A percentile compares a stretch with the other conserved stretches of the same genome.
These are phyloP conservation scores for Phycodurus eques DNA, from an alignment of 2,113 vertebrate genomes.

Conservation along the genomic window DNA sequence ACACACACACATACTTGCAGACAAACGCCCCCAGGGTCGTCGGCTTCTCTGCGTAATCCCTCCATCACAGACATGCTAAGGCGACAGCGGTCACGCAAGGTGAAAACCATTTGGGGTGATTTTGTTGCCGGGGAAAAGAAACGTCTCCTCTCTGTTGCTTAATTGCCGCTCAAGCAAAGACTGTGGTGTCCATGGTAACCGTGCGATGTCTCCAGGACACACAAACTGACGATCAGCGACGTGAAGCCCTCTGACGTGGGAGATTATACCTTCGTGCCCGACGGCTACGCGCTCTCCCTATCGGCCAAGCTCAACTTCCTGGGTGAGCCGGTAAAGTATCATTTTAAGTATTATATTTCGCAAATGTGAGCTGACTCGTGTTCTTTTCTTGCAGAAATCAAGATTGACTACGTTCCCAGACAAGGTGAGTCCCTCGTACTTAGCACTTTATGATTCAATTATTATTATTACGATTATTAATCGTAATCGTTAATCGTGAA, in stretches of 20 bases:
- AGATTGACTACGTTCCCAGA: constrained; percentile 86
- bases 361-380: background rate
- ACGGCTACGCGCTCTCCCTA: constrained; percentile 82
- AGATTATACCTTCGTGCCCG: constrained; percentile 86
- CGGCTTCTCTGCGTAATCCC: constrained; percentile 47
- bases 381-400: constrained; percentile 78
- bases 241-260: constrained; percentile 82
- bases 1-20: background rate
- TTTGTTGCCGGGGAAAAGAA: constrained; percentile 55
- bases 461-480: too few relatives aligned
- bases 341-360: background rate
- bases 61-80: constrained; percentile 38
- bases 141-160: constrained; percentile 39
- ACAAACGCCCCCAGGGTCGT: constrained; percentile 17
- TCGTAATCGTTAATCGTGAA: too few relatives aligned
- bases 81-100: constrained; percentile 52
- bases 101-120: constrained; percentile 46
- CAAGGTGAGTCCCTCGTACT: constrained; percentile 71
- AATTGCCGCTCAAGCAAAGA: constrained; percentile 37
- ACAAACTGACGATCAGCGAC: constrained; percentile 84
- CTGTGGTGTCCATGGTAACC: constrained; percentile 53
- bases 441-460: background rate
- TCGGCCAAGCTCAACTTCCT: constrained; percentile 91
- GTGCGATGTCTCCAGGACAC: constrained; percentile 68
- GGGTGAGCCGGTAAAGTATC: constrained; percentile 63